These are phyloP conservation scores for Sarcophaga rosellei DNA, from an alignment of 2,888 invertebrate species.

Conservation along the genomic window DNA sequence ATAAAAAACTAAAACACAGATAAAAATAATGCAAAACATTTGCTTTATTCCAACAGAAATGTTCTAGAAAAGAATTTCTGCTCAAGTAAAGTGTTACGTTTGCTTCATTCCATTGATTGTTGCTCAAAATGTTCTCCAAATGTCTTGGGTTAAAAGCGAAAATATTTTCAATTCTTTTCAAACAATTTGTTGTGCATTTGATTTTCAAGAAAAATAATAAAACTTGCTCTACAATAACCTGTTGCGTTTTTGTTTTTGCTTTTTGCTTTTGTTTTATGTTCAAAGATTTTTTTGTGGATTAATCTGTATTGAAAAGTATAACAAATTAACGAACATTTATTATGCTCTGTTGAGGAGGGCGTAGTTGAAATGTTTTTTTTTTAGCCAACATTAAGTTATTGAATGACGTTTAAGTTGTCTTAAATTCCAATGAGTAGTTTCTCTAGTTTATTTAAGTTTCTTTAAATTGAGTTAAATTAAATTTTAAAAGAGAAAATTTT, in stretches of 20 bases:
- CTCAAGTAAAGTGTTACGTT: slow-evolving; percentile 14
- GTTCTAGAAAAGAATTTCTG: not conserved
- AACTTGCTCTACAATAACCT: slow-evolving; percentile 47
- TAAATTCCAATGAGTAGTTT: too few relatives aligned
- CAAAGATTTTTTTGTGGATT: too few relatives aligned
- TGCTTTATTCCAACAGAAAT: not conserved
- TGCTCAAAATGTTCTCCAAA: slow-evolving; percentile 23
- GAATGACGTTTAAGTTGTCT: too few relatives aligned
- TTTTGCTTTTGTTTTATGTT: not conserved
- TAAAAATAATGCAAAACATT: not conserved
- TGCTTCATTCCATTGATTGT: not conserved
- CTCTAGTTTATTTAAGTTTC: too few relatives aligned
- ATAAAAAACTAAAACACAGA: too few relatives aligned
- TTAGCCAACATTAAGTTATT: too few relatives aligned
- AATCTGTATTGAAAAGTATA: too few relatives aligned
- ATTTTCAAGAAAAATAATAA: not conserved
- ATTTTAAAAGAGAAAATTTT: not conserved
- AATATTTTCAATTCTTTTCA: not conserved
- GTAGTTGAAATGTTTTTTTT: too few relatives aligned
- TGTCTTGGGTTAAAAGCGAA: not conserved
- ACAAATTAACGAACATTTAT: too few relatives aligned
- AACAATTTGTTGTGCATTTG: slow-evolving; percentile 8
- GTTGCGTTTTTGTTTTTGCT: slow-evolving; percentile 16
- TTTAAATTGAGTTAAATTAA: not conserved
- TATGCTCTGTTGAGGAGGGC: too few relatives aligned